These are phyloP conservation scores for human (Homo sapiens) DNA, from an alignment of 2,113 vertebrate genomes.

Conservation along the genomic window DNA sequence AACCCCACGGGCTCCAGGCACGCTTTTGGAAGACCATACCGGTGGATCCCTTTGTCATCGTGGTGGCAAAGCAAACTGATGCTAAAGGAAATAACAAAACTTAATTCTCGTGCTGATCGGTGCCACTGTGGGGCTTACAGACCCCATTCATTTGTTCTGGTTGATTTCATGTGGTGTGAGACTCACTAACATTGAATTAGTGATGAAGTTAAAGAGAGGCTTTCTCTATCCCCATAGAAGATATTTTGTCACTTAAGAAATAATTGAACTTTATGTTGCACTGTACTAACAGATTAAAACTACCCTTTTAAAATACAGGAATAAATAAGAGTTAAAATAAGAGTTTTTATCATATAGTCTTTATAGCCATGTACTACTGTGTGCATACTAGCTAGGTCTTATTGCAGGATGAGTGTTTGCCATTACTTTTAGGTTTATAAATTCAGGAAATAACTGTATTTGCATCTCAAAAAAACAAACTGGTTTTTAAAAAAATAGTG, in stretches of 20 bases:
- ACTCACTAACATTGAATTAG: neutral
- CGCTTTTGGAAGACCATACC: neutral
- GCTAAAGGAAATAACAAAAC: neutral
- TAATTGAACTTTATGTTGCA: neutral
- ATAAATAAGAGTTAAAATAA: neutral
- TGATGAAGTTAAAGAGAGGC: neutral
- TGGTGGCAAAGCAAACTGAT: neutral
- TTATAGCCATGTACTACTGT: neutral
- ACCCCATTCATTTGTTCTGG: neutral
- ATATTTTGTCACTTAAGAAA: neutral
- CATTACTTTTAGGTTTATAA: neutral
- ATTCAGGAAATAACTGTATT: neutral
- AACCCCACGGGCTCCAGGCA: neutral
- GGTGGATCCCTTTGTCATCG: fast-evolving
- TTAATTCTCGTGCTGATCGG: neutral
- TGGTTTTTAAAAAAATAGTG: neutral
- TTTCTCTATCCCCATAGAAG: fast-evolving
- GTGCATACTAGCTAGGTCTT: neutral
- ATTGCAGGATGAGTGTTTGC: neutral
- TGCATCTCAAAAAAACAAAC: neutral
- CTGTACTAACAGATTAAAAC: neutral
- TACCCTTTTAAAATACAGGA: neutral
- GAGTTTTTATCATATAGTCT: neutral
- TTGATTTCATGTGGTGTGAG: neutral
- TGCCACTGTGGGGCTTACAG: neutral